A percentile compares a stretch with the other conserved stretches of the same genome.
Evolutionary conservation across 2,113 vertebrate genomes (phyloP).

Genomic region (Halcyon malimbica): DNA sequence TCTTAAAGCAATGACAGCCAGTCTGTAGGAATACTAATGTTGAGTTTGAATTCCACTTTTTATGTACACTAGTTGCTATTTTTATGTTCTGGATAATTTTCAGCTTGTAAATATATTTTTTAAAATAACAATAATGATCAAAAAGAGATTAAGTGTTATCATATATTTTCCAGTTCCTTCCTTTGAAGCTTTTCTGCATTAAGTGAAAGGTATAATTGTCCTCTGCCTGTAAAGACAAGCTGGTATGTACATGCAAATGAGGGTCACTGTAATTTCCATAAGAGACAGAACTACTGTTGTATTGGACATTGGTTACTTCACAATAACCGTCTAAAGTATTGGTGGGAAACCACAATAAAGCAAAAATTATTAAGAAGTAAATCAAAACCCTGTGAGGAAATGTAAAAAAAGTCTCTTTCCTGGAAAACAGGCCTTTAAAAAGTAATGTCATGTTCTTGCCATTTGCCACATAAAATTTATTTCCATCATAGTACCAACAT

Average conservation of each 20-base stretch:
- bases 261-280: constrained; percentile 29
- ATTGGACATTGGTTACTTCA: neutral
- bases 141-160: neutral
- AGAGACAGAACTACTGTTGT: neutral
- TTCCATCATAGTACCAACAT: neutral
- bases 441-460: neutral
- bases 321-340: neutral
- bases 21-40: neutral
- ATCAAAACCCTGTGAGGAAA: neutral
- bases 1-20: neutral
- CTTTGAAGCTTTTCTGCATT: constrained; percentile 8
- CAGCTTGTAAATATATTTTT: neutral
- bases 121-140: neutral
- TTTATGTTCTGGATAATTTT: neutral
- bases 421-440: neutral
- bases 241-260: constrained; percentile 43
- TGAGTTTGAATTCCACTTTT: neutral
- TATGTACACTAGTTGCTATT: neutral
- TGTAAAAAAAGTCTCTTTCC: neutral
- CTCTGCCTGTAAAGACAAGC: constrained; percentile 42
- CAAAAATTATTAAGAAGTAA: neutral
- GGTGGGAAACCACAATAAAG: neutral
- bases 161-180: neutral
- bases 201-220: constrained; percentile 50
- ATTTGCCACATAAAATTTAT: neutral